phyloP scores from a whole-genome alignment of 2,113 vertebrate genomes.

The Arenaria interpres region DNA sequence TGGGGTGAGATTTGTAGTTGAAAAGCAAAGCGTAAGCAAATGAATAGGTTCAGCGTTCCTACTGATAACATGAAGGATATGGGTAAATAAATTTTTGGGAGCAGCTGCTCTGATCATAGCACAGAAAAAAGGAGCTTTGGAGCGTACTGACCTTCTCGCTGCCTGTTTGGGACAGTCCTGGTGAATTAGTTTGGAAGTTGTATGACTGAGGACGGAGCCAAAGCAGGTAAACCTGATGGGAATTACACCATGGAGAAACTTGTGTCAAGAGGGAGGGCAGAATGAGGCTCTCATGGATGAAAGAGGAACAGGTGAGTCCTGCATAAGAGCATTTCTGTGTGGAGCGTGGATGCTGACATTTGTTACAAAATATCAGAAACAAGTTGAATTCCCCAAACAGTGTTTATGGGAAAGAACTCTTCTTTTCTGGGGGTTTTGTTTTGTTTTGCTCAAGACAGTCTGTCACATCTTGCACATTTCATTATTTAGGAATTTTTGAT shows the following conservation, averaged over 20 bases:
- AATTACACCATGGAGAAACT: neutral
- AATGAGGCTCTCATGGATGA: accelerated
- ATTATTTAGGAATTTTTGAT: neutral
- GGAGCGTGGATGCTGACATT: neutral
- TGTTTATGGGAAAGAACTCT: neutral
- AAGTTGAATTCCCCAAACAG: neutral
- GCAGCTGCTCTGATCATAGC: neutral
- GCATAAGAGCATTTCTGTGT: accelerated
- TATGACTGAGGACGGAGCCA: neutral
- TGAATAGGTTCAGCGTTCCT: neutral
- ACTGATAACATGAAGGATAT: no score
- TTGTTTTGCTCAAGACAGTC: neutral
- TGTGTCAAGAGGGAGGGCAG: neutral
- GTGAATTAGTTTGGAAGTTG: neutral
- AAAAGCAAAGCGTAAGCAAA: neutral
- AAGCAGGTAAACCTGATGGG: neutral
- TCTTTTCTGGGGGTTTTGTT: neutral
- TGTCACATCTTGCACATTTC: neutral
- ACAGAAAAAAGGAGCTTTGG: neutral
- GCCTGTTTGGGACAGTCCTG: neutral
- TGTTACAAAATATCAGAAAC: neutral
- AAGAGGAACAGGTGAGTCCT: neutral
- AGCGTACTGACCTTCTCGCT: neutral
- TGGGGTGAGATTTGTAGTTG: neutral
- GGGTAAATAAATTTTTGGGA: neutral